Base-by-base conservation (phyloP, 2,113 vertebrate species). In the Tonatia bakeri region DNA sequence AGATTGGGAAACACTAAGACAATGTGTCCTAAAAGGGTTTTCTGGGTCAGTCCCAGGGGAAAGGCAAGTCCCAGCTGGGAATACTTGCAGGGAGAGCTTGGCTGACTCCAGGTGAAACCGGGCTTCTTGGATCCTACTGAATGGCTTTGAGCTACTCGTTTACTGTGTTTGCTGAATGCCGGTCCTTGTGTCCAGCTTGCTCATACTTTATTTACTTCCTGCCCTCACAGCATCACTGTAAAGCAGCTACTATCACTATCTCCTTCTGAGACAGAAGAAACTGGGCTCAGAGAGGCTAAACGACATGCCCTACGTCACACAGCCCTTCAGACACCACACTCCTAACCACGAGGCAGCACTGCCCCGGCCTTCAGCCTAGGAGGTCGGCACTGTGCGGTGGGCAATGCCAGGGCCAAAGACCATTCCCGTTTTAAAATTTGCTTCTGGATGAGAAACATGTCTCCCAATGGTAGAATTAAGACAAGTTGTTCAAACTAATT, bases 401-500 rank as follows among this genome's bases (percentile, higher is more conserved):
- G 64, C n/a, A 54, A 52, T 80, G 45, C 10, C 61, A n/a, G 92
- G 89, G 76, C 15, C 17, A 92, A 81, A 95, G 69, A 40, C 75
- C 50, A 54, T 50, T 64, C 76, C 43, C 33, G 36, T 64, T 72
- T 64, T 73, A 38, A 73, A 61, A 67, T 47, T 72, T 95, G 72
- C 82, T 82, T 94, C 73, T 93, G 69, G 20, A 80, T 93, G 67
- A 97, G 86, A 94, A 96, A 94, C 47, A 65, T 45, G 56, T 93
- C 59, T 97, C 88, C 82, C 79, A 76, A 70, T 1, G 36, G 82
- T 50, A 95, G 91, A 96, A 94, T 94, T 86, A 93, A 97, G 67
- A 91, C 88, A 82, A 89, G 26, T 94, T 95, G 91, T 96, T 96
- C 82, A 90, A 88, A 94, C 69, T 86, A 80, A 96, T 96, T 96